These are phyloP conservation scores for Ifrita kowaldi DNA, from an alignment of 2,113 vertebrate genomes.

Conservation along the genomic window DNA sequence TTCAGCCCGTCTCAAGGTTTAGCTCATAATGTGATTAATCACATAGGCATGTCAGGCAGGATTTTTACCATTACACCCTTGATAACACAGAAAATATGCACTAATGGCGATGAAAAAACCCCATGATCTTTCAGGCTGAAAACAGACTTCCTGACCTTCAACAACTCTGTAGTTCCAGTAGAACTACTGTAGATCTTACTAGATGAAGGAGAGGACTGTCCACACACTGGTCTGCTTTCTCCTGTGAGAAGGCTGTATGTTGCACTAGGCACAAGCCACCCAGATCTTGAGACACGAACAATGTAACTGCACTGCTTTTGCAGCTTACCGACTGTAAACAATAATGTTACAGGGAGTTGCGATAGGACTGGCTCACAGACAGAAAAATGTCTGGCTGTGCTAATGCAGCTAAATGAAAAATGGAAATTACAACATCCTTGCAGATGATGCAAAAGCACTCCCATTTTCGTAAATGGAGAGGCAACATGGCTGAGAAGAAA, in stretches of 20 bases:
- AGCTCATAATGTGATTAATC: neutral
- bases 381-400: neutral
- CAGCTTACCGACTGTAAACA: neutral
- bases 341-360: neutral
- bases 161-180: neutral
- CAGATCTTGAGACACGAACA: neutral
- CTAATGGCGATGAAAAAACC: neutral
- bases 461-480: accelerated
- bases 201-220: neutral
- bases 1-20: neutral
- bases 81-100: neutral
- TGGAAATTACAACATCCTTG: neutral
- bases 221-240: neutral
- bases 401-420: neutral
- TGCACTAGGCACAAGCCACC: neutral
- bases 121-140: neutral
- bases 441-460: neutral
- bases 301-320: neutral
- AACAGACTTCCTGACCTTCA: neutral
- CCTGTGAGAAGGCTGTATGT: too few relatives aligned
- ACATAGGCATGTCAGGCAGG: neutral
- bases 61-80: neutral
- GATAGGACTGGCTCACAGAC: too few relatives aligned
- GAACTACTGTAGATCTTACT: too few relatives aligned
- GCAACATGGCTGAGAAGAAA: neutral